These are phyloP conservation scores for Eurystomus gularis DNA, from an alignment of 2,113 vertebrate genomes.

Conservation along the genomic window DNA sequence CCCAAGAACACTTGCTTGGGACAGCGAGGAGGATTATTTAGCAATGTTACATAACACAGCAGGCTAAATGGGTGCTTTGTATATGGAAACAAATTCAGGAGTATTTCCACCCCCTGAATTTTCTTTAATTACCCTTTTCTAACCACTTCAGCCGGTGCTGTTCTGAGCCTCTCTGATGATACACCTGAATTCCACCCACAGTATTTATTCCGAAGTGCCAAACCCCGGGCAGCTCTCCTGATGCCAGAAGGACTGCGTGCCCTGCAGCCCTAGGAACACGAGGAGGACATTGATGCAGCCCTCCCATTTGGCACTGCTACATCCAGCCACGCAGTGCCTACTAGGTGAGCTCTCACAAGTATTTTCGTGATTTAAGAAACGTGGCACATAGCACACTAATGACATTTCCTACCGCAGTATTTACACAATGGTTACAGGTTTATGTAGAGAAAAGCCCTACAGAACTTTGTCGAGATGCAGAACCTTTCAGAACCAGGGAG, in stretches of 20 bases:
- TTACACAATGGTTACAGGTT: not conserved
- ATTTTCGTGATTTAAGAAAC: not conserved
- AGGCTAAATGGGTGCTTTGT: not conserved
- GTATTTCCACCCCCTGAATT: not conserved
- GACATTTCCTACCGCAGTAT: not conserved
- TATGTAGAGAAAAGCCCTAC: not conserved
- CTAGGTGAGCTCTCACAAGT: not conserved
- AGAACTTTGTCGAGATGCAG: not conserved
- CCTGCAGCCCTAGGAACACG: not conserved
- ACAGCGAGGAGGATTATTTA: not conserved
- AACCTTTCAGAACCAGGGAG: not conserved
- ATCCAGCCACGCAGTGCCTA: not conserved
- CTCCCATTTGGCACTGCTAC: not conserved
- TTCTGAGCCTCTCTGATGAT: not conserved
- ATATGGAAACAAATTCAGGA: not conserved
- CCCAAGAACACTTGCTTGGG: not conserved
- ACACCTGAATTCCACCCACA: not conserved
- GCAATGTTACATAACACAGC: not conserved
- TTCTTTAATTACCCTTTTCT: not conserved
- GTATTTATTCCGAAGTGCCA: not conserved
- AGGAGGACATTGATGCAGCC: not conserved
- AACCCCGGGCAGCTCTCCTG: not conserved
- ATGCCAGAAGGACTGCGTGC: not conserved
- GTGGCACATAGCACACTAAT: accelerated
- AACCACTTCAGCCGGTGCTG: not conserved